Evolutionary conservation across 1,140 invertebrate species (phyloP).

Genomic region (Apocrypta bakeri): DNA sequence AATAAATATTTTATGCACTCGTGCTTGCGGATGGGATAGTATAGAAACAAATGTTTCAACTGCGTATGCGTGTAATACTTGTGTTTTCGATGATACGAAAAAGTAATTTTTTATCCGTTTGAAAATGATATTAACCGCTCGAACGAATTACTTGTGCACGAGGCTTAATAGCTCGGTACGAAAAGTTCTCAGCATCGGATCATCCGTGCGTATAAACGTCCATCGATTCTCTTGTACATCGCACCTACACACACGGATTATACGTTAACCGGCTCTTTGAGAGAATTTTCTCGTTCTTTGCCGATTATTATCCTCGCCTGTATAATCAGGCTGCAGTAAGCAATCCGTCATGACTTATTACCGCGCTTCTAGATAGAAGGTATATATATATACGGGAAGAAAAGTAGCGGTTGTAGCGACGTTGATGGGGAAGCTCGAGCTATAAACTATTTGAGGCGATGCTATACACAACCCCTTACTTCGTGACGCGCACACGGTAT

Average conservation of each 20-base stretch:
- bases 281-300: background rate
- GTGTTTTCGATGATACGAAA: too few species aligned
- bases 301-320: background rate
- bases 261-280: background rate
- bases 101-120: too few species aligned
- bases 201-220: background rate
- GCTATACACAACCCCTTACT: background rate
- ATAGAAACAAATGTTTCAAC: too few species aligned
- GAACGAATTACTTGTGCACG: too few species aligned
- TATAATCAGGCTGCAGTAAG: background rate
- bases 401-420: background rate
- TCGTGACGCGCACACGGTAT: background rate
- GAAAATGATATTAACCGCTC: too few species aligned
- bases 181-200: too few species aligned
- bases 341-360: constrained; percentile 21
- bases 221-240: background rate
- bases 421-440: background rate
- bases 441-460: background rate
- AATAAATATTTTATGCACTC: too few species aligned
- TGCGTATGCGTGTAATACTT: too few species aligned
- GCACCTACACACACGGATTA: too few species aligned
- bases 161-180: too few species aligned
- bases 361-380: background rate
- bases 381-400: background rate
- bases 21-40: too few species aligned